phyloP scores from a whole-genome alignment of 2,888 invertebrate species.

The Cephus runcator region DNA sequence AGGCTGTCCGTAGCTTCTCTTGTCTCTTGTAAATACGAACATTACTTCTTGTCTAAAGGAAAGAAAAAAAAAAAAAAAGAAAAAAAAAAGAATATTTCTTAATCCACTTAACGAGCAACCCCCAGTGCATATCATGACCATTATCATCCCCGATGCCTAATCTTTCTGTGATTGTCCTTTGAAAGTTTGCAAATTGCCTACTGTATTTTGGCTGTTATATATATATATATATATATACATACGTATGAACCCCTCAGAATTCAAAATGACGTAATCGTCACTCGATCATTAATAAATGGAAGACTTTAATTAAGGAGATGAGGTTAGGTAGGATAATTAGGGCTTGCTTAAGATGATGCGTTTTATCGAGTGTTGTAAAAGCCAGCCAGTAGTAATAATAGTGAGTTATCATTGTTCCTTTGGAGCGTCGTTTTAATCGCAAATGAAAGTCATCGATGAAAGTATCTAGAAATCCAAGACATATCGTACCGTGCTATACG shows the following conservation, averaged over 20 bases:
- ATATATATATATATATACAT: no score
- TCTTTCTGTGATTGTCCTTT: not conserved
- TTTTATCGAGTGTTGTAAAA: constrained; percentile 9
- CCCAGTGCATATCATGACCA: not conserved
- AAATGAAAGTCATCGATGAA: constrained; percentile 9
- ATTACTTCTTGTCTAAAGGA: not conserved
- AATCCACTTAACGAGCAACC: not conserved
- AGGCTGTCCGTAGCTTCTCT: constrained; percentile 40
- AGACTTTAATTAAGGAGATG: not conserved
- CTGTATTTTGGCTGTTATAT: not conserved
- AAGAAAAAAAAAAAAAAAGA: not conserved
- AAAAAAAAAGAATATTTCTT: not conserved
- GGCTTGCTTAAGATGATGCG: not conserved
- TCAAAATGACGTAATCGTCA: not conserved
- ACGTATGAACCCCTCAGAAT: not conserved
- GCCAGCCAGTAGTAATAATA: constrained; percentile 21
- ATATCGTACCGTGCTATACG: not conserved
- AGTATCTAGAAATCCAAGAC: constrained; percentile 5
- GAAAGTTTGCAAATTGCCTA: constrained; percentile 2
- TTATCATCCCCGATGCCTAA: not conserved
- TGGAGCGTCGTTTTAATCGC: not conserved
- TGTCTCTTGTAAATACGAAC: constrained; percentile 50
- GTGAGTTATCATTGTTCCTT: not conserved
- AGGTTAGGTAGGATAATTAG: not conserved
- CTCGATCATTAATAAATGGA: not conserved